phyloP scores from a whole-genome alignment of 2,797 vertebrate genomes.

The Lindbergichthys nudifrons region DNA sequence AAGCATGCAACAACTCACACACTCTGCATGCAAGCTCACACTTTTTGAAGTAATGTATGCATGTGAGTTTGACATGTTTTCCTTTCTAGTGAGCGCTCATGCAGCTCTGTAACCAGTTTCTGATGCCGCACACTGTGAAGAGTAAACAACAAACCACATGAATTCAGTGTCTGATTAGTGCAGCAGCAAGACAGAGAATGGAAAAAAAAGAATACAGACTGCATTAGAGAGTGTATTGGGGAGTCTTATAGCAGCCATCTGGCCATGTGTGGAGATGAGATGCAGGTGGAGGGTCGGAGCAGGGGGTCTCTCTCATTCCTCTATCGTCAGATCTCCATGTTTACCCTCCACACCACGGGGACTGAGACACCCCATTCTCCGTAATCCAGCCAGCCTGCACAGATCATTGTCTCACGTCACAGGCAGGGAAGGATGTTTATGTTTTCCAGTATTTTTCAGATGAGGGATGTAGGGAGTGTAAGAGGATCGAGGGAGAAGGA shows the following conservation, averaged over 20 bases:
- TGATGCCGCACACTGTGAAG: slow-evolving; percentile 46
- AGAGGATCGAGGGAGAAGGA: background rate
- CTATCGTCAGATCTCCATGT: slow-evolving; percentile 69
- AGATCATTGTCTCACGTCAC: slow-evolving; percentile 36
- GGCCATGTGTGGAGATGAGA: slow-evolving; percentile 65
- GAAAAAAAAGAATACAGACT: slow-evolving; percentile 23
- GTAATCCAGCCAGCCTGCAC: slow-evolving; percentile 33
- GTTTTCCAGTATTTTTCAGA: slow-evolving; percentile 51
- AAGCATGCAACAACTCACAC: slow-evolving; percentile 13
- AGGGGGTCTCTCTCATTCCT: slow-evolving; percentile 60
- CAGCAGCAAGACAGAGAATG: slow-evolving; percentile 25
- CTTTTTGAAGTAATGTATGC: slow-evolving; percentile 29
- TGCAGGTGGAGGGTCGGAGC: slow-evolving; percentile 56
- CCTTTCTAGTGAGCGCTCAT: slow-evolving; percentile 25
- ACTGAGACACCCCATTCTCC: slow-evolving; percentile 57
- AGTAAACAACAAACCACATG: slow-evolving; percentile 64
- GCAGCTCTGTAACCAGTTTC: slow-evolving; percentile 30
- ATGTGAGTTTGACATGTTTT: slow-evolving; percentile 25
- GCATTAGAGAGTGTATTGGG: slow-evolving; percentile 2
- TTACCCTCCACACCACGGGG: slow-evolving; percentile 67
- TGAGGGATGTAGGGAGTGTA: slow-evolving; percentile 1
- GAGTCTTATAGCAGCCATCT: slow-evolving; percentile 60
- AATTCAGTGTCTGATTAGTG: slow-evolving; percentile 62
- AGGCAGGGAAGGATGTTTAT: slow-evolving; percentile 63
- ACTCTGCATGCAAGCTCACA: background rate